phyloP scores from a whole-genome alignment of 2,113 vertebrate species.

The Phocoena sinus region DNA sequence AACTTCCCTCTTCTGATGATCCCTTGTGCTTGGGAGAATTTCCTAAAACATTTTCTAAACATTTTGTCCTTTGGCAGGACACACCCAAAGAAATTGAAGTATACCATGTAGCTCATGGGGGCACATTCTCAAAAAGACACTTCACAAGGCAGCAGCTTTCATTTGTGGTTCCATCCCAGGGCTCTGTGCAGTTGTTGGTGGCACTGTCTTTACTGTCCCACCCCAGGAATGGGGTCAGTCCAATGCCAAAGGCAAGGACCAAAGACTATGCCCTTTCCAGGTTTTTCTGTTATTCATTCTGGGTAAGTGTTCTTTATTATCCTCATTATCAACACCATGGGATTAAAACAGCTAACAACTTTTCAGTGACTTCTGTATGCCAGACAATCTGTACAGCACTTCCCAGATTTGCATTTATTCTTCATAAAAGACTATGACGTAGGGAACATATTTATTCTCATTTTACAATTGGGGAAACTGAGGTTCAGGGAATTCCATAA shows the following conservation, averaged over 20 bases:
- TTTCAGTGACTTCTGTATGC: not conserved
- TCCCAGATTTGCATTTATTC: not conserved
- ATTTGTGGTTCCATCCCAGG: too few relatives aligned
- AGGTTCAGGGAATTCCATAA: not conserved
- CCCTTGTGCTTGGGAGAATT: not conserved
- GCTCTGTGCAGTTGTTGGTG: not conserved
- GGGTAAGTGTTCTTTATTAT: not conserved
- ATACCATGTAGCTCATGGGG: not conserved
- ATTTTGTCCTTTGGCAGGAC: too few relatives aligned
- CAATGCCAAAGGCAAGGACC: not conserved
- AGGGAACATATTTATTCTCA: not conserved
- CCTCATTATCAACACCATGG: not conserved
- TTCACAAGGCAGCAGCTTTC: too few relatives aligned
- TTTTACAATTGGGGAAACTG: not conserved
- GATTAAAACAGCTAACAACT: not conserved
- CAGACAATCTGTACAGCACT: not conserved
- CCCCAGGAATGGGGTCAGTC: not conserved
- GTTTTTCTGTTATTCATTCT: conserved; percentile 20
- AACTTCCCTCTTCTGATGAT: conserved; percentile 17
- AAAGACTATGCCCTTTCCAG: conserved; percentile 14
- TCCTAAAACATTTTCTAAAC: not conserved
- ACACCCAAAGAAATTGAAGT: too few relatives aligned
- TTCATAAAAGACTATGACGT: not conserved
- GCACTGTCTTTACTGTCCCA: not conserved
- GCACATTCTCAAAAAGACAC: not conserved